A percentile compares a stretch with the other conserved stretches of the same genome.
phyloP scores from a whole-genome alignment of 2,797 vertebrate genomes.

The Bradypodion pumilum region DNA sequence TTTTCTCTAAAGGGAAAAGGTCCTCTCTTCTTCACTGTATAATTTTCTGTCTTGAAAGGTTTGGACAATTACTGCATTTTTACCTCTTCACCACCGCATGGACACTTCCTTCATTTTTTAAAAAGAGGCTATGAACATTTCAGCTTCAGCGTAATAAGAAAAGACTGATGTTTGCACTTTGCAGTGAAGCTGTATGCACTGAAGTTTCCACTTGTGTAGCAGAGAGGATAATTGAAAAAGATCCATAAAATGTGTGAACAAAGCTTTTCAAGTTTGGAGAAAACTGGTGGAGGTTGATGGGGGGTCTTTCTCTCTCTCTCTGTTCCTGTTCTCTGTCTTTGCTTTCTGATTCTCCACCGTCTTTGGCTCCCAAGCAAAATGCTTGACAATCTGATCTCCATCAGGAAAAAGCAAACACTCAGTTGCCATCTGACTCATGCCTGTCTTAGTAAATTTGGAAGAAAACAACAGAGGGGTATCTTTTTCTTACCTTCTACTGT shows the following conservation, averaged over 20 bases:
- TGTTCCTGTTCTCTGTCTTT: neutral
- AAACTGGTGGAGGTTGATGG: constrained; percentile 31
- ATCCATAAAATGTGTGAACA: constrained; percentile 35
- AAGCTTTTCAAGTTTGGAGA: constrained; percentile 34
- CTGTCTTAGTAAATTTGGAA: neutral
- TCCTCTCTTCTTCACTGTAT: constrained; percentile 43
- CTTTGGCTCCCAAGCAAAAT: neutral
- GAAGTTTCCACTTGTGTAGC: constrained; percentile 52
- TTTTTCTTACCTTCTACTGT: neutral
- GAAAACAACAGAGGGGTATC: neutral
- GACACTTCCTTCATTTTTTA: constrained; percentile 62
- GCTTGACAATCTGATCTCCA: neutral
- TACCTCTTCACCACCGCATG: constrained; percentile 45
- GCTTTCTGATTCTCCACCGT: neutral
- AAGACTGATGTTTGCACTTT: constrained; percentile 60
- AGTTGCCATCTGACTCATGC: neutral
- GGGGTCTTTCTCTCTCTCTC: neutral
- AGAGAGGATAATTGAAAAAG: constrained; percentile 53
- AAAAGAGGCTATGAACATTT: constrained; percentile 63
- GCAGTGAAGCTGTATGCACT: constrained; percentile 41
- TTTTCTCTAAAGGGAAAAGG: constrained; percentile 53
- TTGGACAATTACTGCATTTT: constrained; percentile 66
- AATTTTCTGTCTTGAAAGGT: constrained; percentile 62
- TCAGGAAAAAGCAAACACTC: constrained; percentile 7
- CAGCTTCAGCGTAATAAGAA: constrained; percentile 63